Percentiles rank a stretch among this genome's conserved stretches.
Evolutionary conservation across 2,113 vertebrate genomes (phyloP).

Genomic region (Tenrec ecaudatus): DNA sequence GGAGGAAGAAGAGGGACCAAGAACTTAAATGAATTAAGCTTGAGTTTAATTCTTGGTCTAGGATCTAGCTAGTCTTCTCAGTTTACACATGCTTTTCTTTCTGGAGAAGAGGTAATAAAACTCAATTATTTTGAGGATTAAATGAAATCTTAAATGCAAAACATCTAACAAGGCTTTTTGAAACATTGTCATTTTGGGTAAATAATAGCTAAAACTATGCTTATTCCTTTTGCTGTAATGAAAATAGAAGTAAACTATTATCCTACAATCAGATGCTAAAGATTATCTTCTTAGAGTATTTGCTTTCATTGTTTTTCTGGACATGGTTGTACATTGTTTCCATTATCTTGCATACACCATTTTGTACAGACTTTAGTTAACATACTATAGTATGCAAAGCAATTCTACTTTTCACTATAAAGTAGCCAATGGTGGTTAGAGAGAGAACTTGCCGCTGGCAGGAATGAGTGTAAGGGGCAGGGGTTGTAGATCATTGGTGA

Average conservation of each 20-base stretch:
- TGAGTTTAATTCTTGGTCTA: background rate
- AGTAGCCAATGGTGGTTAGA: background rate
- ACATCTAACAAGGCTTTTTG: background rate
- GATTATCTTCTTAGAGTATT: background rate
- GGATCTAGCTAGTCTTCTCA: background rate
- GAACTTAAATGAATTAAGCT: background rate
- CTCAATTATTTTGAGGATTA: slow-evolving; percentile 18
- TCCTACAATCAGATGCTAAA: background rate
- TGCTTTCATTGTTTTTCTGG: background rate
- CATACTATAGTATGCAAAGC: background rate
- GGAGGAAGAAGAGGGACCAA: background rate
- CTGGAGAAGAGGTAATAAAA: background rate
- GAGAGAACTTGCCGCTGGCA: background rate
- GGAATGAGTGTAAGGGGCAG: background rate
- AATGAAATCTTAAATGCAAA: background rate
- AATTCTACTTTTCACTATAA: background rate
- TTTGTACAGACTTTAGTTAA: slow-evolving; percentile 34
- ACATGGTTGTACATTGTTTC: background rate
- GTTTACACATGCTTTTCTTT: background rate
- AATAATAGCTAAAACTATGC: background rate
- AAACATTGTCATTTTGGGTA: slow-evolving; percentile 19
- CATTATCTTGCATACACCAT: background rate
- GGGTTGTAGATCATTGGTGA: background rate
- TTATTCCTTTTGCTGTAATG: background rate
- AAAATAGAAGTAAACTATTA: background rate